These are phyloP conservation scores for Clepsis dumicolana DNA, from an alignment of 2,888 invertebrate genomes.

Conservation along the genomic window DNA sequence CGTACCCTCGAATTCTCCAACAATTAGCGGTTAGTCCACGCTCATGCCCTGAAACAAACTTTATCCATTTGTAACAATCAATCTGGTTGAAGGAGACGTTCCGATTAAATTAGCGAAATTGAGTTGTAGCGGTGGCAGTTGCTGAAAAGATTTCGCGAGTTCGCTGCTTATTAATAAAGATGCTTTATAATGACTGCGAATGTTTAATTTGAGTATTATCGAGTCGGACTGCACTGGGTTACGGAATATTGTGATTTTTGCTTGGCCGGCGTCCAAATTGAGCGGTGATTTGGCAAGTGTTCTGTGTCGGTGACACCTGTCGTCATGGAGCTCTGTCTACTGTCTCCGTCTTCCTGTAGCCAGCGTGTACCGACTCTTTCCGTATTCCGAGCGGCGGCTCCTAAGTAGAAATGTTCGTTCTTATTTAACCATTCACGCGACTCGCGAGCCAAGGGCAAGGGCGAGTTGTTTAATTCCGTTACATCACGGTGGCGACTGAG, in stretches of 20 bases:
- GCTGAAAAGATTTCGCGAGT: conserved; percentile 35
- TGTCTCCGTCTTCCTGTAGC: conserved; percentile 53
- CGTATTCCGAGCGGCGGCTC: conserved; percentile 11
- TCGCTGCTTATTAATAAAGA: conserved; percentile 31
- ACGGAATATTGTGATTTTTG: conserved; percentile 47
- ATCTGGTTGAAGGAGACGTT: conserved; percentile 33
- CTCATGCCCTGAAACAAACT: conserved; percentile 45
- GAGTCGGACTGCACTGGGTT: conserved; percentile 51
- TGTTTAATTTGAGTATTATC: conserved; percentile 49
- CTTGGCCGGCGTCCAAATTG: conserved; percentile 73
- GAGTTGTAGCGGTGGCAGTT: conserved; percentile 10
- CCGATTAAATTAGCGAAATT: conserved; percentile 36
- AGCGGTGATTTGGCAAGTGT: conserved; percentile 75
- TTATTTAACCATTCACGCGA: conserved; percentile 39
- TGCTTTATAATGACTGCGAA: conserved; percentile 44
- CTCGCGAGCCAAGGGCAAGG: conserved; percentile 63
- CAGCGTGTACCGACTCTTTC: not conserved
- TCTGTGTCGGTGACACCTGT: conserved; percentile 72
- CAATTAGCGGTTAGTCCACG: conserved; percentile 58
- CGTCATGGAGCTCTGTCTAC: conserved; percentile 62
- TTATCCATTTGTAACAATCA: conserved; percentile 41
- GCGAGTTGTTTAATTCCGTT: conserved; percentile 47
- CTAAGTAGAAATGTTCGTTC: conserved; percentile 27
- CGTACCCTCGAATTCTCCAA: conserved; percentile 55
- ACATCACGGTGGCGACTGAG: conserved; percentile 46